phyloP scores from a whole-genome alignment of 2,797 vertebrate genomes.

The Poeciliopsis gracilis region DNA sequence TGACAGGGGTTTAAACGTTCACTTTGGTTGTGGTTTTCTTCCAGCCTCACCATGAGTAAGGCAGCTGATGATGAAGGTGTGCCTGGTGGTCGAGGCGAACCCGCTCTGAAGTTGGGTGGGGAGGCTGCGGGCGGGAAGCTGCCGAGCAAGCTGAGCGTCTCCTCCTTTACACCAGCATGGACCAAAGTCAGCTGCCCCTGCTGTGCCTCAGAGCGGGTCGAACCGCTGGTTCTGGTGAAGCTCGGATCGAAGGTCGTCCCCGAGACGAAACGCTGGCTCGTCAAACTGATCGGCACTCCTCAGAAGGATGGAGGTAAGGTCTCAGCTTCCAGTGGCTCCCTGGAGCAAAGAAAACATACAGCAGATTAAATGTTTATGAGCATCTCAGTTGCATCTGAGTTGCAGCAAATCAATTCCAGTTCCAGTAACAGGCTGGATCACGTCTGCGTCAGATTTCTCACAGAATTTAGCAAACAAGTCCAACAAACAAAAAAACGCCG shows the following conservation, averaged over 20 bases:
- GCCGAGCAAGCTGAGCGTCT: not conserved
- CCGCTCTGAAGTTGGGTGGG: slow-evolving; percentile 3
- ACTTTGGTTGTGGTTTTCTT: not conserved
- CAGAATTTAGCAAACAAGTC: not conserved
- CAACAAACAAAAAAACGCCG: not conserved
- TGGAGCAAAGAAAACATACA: not conserved
- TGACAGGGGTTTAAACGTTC: not conserved
- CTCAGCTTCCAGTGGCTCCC: not conserved
- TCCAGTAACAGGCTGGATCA: not conserved
- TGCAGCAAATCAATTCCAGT: not conserved
- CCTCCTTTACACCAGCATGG: slow-evolving; percentile 61
- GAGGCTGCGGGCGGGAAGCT: not conserved
- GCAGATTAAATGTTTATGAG: slow-evolving; percentile 10
- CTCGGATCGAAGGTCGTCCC: slow-evolving; percentile 71
- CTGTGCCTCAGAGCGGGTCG: slow-evolving; percentile 68
- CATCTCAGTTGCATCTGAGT: not conserved
- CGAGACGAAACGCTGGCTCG: slow-evolving; percentile 83
- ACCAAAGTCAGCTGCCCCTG: slow-evolving; percentile 79
- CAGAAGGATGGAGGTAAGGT: slow-evolving; percentile 78
- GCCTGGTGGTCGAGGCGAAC: slow-evolving; percentile 3
- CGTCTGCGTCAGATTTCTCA: slow-evolving; percentile 13
- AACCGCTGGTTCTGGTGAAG: slow-evolving; percentile 81
- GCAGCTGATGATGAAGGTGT: slow-evolving; percentile 34
- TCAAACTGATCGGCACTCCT: slow-evolving; percentile 72
- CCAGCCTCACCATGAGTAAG: slow-evolving; percentile 66